phyloP scores from a whole-genome alignment of 2,797 vertebrate species.

The Pagetopsis macropterus region DNA sequence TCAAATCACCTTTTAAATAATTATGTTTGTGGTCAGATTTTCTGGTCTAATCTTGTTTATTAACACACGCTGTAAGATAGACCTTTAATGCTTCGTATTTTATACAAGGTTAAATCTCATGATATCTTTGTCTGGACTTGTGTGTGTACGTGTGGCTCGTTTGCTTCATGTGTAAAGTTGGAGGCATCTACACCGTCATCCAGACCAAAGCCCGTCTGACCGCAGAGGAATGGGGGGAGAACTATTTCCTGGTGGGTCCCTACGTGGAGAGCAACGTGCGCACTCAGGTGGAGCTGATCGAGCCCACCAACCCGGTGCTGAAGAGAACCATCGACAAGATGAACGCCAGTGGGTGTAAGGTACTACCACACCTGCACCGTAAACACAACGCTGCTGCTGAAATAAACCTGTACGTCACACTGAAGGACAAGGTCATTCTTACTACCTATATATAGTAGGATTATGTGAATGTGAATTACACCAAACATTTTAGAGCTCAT shows the following conservation, averaged over 20 bases:
- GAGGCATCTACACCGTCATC: conserved; percentile 96
- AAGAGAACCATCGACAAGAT: conserved; percentile 91
- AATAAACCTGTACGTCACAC: conserved; percentile 20
- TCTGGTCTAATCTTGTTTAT: not conserved
- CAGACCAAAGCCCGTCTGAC: conserved; percentile 96
- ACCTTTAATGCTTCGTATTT: not conserved
- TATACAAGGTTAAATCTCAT: conserved; percentile 17
- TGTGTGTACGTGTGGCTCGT: conserved; percentile 28
- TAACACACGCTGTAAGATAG: not conserved
- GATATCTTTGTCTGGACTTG: conserved; percentile 22
- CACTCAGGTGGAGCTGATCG: conserved; percentile 94
- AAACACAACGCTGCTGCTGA: conserved; percentile 26
- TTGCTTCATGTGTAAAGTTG: conserved; percentile 81
- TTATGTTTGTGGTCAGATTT: no score
- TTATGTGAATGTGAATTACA: conserved; percentile 4
- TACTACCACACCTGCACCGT: conserved; percentile 62
- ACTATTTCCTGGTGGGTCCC: conserved; percentile 94
- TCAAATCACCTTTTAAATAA: no score
- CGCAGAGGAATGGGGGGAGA: conserved; percentile 93
- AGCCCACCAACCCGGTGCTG: conserved; percentile 86
- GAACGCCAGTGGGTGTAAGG: conserved; percentile 96
- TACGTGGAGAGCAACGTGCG: conserved; percentile 93
- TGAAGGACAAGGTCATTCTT: not conserved
- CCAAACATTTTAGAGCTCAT: conserved; percentile 15
- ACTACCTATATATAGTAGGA: not conserved